phyloP scores from a whole-genome alignment of 2,888 invertebrate species.

The Phrixothrix hirtus region DNA sequence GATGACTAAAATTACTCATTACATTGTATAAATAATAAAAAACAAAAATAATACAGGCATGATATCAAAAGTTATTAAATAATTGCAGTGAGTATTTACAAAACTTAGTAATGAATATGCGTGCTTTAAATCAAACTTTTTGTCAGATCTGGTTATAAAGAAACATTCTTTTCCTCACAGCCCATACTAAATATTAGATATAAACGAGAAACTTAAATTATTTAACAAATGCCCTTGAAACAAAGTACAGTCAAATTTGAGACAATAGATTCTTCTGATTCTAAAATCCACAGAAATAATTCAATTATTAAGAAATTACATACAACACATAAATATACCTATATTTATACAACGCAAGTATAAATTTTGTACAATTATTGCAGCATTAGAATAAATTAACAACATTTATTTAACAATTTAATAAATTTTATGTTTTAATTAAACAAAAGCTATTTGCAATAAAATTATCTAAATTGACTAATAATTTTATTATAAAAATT shows the following conservation, averaged over 20 bases:
- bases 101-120: neutral
- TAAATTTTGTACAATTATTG: slow-evolving; percentile 12
- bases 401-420: slow-evolving; percentile 25
- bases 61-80: neutral
- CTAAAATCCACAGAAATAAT: too few species aligned
- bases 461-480: neutral
- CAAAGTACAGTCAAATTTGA: slow-evolving; percentile 4
- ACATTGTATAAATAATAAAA: neutral
- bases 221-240: slow-evolving; percentile 18
- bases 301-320: slow-evolving; percentile 4
- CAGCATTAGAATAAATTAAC: slow-evolving; percentile 24
- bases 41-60: neutral
- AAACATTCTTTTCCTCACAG: slow-evolving; percentile 24
- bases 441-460: neutral
- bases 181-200: slow-evolving; percentile 26
- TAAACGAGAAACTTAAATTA: slow-evolving; percentile 17
- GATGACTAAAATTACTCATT: neutral
- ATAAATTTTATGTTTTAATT: slow-evolving; percentile 1
- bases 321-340: slow-evolving; percentile 6
- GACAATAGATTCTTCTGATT: too few species aligned
- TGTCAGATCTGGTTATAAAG: neutral
- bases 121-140: neutral
- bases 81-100: neutral
- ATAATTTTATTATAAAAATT: too few species aligned
- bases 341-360: too few species aligned